Conservation (phyloP, 1,140 invertebrate species). For the Nasonia vitripennis region DNA sequence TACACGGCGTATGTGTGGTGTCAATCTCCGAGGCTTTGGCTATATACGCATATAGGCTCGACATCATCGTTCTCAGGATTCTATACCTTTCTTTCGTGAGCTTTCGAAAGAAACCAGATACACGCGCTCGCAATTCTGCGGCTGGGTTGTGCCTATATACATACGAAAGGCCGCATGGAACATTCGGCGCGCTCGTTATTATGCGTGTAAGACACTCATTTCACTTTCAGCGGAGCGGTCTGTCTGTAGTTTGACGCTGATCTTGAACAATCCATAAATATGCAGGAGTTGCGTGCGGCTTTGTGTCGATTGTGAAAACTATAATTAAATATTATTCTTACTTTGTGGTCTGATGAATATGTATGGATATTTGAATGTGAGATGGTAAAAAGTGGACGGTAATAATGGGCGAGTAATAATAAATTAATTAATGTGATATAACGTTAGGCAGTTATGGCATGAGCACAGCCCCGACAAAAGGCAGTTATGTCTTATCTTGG, state of each 20-base stretch:
- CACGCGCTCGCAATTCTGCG: background rate
- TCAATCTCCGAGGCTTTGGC: background rate
- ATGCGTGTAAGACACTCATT: background rate
- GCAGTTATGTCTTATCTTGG: too few species aligned
- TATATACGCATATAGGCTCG: background rate
- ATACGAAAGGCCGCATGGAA: background rate
- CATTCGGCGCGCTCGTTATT: background rate
- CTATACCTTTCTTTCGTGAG: slow-evolving; percentile 24
- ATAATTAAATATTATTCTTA: background rate
- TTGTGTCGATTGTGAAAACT: background rate
- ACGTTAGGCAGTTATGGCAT: too few species aligned
- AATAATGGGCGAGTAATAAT: too few species aligned
- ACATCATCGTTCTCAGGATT: slow-evolving; percentile 14
- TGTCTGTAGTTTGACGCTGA: background rate
- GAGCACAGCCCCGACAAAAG: too few species aligned
- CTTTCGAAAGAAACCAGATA: slow-evolving; percentile 35
- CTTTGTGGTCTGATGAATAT: background rate
- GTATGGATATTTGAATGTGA: background rate
- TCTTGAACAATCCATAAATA: background rate
- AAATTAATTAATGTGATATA: too few species aligned
- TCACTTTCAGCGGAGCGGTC: background rate
- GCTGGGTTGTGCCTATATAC: background rate
- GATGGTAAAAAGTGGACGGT: background rate
- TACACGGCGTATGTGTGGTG: background rate
- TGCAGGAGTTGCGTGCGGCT: background rate